Evolutionary conservation across 2,888 invertebrate genomes (phyloP), one percentile per base, ranked within the genome.

Genomic region (Kuschelorhynchus macadamiae): DNA sequence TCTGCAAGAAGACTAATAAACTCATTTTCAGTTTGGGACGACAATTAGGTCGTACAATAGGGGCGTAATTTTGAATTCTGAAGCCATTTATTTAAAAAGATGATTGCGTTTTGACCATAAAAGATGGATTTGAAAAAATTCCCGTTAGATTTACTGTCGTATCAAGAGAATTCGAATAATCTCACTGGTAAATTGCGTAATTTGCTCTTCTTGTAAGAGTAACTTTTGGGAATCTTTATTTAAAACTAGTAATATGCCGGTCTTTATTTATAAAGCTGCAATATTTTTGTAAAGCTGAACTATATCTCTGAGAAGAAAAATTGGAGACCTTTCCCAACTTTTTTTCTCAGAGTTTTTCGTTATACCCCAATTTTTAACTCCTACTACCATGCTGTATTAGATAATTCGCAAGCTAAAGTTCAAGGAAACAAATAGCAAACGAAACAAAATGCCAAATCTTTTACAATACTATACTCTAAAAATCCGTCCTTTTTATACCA

Each of bases 401-500:
- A 30, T 25, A 20, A 21, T 14, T 30, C 49, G 14, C 49, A 21
- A 7, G 21, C 49, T 14, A 12, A 3, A 21, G 21, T 25, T 16
- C 14, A 16, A 1, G 49, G 32, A 49, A 49, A 49, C 25, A 49
- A 16, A 14, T 3, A 49, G 25, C 49, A 49, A 11, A 49, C 49
- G 12, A 49, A 49, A 14, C 32, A 49, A 49, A 21, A 49, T 30
- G 32, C 25, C 9, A 30, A 30, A 30, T 50, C 33, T 30, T 50
- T 50, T 17, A 14, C 33, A 32, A 18, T 50, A 33, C 16, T 50
- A 14, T 50, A 50, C 32, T 50, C 32, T 16, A 50, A 30, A 50
- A 33, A 50, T 16, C 30, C 50, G 33, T 17, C 32, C 17, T 50
- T 33, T 33, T 50, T 50, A 33, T 50, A 50, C 33, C 33, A 50